phyloP scores from a whole-genome alignment of 64 coral and sea anemone genomes.

The Astreopora myriophthalma region DNA sequence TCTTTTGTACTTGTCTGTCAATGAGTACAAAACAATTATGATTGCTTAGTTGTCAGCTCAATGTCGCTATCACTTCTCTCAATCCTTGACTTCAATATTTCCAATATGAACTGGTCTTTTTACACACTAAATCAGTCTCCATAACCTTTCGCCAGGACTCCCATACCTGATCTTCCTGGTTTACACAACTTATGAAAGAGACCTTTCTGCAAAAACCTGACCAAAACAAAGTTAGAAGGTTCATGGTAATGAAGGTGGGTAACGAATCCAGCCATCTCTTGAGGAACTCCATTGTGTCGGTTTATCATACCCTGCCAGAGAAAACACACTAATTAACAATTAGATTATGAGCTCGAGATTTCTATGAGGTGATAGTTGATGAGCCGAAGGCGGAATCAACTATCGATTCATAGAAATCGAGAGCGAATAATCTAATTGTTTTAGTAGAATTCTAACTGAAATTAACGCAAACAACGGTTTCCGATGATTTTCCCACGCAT shows the following conservation, averaged over 20 bases:
- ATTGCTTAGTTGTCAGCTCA: no score
- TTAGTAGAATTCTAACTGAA: no score
- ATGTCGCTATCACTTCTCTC: no score
- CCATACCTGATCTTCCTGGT: neutral
- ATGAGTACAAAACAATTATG: no score
- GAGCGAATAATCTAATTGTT: no score
- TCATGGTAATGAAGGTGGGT: constrained; percentile 93
- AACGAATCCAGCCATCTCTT: constrained; percentile 75
- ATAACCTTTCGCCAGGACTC: neutral
- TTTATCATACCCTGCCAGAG: constrained; percentile 65
- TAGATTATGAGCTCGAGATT: no score
- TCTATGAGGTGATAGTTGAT: neutral
- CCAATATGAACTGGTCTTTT: neutral
- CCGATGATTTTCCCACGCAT: no score
- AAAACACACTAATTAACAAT: neutral
- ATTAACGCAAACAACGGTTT: no score
- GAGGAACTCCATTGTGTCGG: constrained; percentile 52
- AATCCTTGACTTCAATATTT: neutral
- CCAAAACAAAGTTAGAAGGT: constrained; percentile 74
- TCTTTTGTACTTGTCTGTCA: no score
- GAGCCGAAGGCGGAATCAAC: neutral
- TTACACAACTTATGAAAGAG: constrained; percentile 70
- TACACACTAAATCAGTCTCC: neutral
- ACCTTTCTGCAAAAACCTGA: constrained; percentile 71
- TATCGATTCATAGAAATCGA: no score